These are phyloP conservation scores for Pristionchus mayeri DNA, from an alignment of 2,888 invertebrate species.

Conservation along the genomic window DNA sequence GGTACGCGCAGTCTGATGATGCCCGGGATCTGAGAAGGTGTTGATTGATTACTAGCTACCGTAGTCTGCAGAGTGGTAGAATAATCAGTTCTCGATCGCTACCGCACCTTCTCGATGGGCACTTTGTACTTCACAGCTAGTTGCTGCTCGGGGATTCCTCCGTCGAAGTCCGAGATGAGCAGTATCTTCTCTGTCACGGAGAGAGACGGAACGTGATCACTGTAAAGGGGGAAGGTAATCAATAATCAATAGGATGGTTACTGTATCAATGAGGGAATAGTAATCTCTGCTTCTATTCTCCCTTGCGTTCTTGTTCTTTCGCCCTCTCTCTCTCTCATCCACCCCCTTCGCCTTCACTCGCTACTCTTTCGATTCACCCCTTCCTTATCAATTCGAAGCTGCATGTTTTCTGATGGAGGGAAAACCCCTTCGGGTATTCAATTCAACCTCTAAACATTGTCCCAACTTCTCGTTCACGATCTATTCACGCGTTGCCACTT, in stretches of 20 bases:
- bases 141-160: constrained; percentile 12
- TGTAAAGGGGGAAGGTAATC: neutral
- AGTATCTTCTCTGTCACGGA: constrained; percentile 49
- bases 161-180: constrained; percentile 50
- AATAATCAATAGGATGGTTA: neutral
- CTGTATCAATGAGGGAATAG: neutral
- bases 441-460: no score
- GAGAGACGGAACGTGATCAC: constrained; percentile 21
- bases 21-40: constrained; percentile 9
- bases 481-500: neutral
- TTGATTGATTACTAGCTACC: neutral
- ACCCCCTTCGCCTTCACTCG: neutral
- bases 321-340: neutral
- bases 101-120: constrained; percentile 24
- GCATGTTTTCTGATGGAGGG: no score
- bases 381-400: neutral
- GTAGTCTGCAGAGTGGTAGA: neutral
- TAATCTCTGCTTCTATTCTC: neutral
- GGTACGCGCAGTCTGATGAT: constrained; percentile 46
- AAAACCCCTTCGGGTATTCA: no score
- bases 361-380: neutral
- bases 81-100: neutral
- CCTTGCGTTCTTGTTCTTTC: neutral
- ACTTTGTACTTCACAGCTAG: constrained; percentile 44
- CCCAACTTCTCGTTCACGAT: neutral